Evolutionary conservation across 2,113 vertebrate species (phyloP).

Genomic region (Maccullochella peelii): DNA sequence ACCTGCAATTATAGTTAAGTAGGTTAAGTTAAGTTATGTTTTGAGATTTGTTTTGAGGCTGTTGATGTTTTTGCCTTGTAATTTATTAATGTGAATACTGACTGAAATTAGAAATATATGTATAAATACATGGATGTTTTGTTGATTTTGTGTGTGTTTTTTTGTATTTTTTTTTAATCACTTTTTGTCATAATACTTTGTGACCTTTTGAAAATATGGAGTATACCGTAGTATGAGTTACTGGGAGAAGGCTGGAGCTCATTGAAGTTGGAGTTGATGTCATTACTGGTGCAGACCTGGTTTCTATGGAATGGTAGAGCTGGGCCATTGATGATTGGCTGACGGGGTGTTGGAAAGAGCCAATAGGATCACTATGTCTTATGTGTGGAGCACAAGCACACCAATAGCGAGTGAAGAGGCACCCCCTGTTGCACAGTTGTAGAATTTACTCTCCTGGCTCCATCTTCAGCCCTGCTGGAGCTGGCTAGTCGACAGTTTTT

Average conservation of each 20-base stretch:
- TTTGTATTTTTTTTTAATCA: too few species aligned
- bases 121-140: conserved; percentile 5
- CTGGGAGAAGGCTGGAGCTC: conserved; percentile 58
- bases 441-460: conserved; percentile 72
- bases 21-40: conserved; percentile 36
- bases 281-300: conserved; percentile 72
- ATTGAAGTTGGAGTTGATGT: conserved; percentile 55
- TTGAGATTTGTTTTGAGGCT: conserved; percentile 33
- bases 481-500: conserved; percentile 63
- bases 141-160: background rate
- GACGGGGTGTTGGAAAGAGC: conserved; percentile 53
- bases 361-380: conserved; percentile 65
- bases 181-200: conserved; percentile 16
- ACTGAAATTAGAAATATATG: background rate
- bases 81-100: conserved; percentile 11
- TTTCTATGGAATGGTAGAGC: conserved; percentile 78
- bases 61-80: background rate
- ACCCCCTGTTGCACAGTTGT: conserved; percentile 76
- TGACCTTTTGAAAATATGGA: conserved; percentile 39
- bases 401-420: conserved; percentile 72
- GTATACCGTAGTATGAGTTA: conserved; percentile 9
- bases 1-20: conserved; percentile 52
- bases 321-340: conserved; percentile 69
- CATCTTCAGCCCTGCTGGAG: conserved; percentile 58
- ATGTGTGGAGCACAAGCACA: conserved; percentile 52